A percentile compares a stretch with the other conserved stretches of the same genome.
These are phyloP conservation scores for Clitarchus hookeri DNA, from an alignment of 2,888 invertebrate genomes.

Conservation along the genomic window DNA sequence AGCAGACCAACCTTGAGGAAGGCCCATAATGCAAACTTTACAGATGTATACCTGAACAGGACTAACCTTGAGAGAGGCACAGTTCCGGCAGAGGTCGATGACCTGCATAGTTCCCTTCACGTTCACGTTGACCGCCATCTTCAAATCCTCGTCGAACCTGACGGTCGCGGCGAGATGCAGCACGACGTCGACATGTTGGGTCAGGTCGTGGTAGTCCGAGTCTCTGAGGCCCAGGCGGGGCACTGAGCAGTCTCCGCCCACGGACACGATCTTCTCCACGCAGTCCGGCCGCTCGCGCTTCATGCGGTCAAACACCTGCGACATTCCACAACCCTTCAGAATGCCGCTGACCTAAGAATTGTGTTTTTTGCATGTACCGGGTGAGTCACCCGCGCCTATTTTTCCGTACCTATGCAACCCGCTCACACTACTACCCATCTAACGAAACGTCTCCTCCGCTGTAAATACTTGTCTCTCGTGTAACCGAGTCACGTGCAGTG, in stretches of 20 bases:
- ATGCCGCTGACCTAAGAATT: too few species aligned
- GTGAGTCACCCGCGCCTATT: too few species aligned
- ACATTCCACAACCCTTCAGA: background rate
- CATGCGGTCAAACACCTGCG: background rate
- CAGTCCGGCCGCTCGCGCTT: background rate
- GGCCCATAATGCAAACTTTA: too few species aligned
- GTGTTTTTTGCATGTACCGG: too few species aligned
- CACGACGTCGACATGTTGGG: background rate
- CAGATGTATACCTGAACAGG: too few species aligned
- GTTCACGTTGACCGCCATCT: background rate
- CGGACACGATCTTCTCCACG: background rate
- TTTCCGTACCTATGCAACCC: too few species aligned
- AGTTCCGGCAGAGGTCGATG: background rate
- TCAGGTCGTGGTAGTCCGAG: background rate
- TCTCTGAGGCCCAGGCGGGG: background rate
- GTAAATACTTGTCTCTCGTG: too few species aligned
- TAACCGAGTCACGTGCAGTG: too few species aligned
- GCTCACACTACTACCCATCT: too few species aligned
- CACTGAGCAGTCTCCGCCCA: background rate
- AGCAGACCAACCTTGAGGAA: too few species aligned
- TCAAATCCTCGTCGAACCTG: background rate
- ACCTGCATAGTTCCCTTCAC: background rate
- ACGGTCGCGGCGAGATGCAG: constrained; percentile 6
- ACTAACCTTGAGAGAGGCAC: background rate
- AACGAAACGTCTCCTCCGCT: too few species aligned